These are phyloP conservation scores for Thomomys bottae DNA, from an alignment of 2,113 vertebrate species.

Conservation along the genomic window DNA sequence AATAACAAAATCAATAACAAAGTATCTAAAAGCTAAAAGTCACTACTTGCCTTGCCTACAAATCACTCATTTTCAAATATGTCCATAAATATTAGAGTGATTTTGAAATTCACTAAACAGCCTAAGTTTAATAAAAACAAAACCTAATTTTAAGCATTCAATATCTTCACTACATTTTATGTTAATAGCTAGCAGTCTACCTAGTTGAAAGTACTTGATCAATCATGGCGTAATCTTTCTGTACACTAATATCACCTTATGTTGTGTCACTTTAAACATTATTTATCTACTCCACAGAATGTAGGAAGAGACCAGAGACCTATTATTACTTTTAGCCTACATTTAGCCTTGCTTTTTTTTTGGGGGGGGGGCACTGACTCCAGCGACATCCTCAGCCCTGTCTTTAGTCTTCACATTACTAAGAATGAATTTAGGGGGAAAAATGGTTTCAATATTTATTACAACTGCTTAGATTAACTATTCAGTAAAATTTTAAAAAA, in stretches of 20 bases:
- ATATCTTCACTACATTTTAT: neutral
- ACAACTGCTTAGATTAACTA: neutral
- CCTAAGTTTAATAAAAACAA: slow-evolving; percentile 19
- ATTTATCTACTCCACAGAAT: neutral
- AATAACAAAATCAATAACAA: slow-evolving; percentile 7
- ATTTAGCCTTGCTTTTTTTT: neutral
- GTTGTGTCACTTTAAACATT: neutral
- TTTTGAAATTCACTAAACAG: neutral
- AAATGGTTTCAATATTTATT: no score
- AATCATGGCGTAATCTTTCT: neutral
- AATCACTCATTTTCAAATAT: slow-evolving; percentile 6
- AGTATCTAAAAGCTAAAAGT: slow-evolving; percentile 6
- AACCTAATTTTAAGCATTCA: neutral
- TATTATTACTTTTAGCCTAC: neutral
- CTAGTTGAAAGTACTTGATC: neutral
- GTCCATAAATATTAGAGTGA: neutral
- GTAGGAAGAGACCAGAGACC: neutral
- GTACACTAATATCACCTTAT: neutral
- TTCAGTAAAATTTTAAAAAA: neutral
- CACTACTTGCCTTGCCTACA: slow-evolving; percentile 1
- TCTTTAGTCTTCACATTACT: neutral
- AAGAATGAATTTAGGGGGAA: no score
- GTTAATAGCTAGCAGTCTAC: slow-evolving; percentile 14
- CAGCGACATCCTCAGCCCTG: neutral
- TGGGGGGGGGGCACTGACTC: no score